These are phyloP conservation scores for Oophaga pumilio DNA, from an alignment of 2,113 vertebrate species.

Conservation along the genomic window DNA sequence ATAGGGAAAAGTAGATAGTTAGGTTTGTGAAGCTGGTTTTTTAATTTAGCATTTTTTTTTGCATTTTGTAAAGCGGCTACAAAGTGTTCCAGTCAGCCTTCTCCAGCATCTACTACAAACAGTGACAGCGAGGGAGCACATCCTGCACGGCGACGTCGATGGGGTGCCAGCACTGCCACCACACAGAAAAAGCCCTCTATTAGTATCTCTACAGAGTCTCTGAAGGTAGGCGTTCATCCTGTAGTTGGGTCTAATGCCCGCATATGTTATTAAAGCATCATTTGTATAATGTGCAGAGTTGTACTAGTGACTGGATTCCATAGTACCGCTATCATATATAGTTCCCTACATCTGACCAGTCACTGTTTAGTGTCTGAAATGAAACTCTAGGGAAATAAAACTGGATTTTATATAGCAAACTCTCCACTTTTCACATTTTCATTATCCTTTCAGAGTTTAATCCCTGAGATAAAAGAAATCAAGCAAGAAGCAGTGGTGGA, in stretches of 20 bases:
- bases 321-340: neutral
- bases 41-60: neutral
- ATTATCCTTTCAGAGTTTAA: slow-evolving; percentile 76
- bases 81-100: slow-evolving; percentile 36
- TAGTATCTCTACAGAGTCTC: slow-evolving; percentile 90
- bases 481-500: slow-evolving; percentile 87
- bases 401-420: neutral
- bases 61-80: neutral
- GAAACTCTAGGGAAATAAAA: neutral
- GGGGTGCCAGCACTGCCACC: slow-evolving; percentile 87
- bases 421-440: neutral
- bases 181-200: slow-evolving; percentile 90
- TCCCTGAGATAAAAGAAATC: slow-evolving; percentile 87
- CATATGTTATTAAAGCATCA: no score
- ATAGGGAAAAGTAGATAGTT: no score
- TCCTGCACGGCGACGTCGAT: slow-evolving; percentile 84
- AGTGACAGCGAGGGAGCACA: slow-evolving; percentile 74
- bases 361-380: neutral
- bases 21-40: no score
- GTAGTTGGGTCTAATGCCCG: no score
- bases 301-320: neutral
- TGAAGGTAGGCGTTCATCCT: slow-evolving; percentile 75
- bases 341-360: neutral
- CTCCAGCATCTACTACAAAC: slow-evolving; percentile 60
- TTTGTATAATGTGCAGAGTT: no score